Evolutionary conservation across 2,113 vertebrate genomes (phyloP).

Genomic region (Globicephala melas): DNA sequence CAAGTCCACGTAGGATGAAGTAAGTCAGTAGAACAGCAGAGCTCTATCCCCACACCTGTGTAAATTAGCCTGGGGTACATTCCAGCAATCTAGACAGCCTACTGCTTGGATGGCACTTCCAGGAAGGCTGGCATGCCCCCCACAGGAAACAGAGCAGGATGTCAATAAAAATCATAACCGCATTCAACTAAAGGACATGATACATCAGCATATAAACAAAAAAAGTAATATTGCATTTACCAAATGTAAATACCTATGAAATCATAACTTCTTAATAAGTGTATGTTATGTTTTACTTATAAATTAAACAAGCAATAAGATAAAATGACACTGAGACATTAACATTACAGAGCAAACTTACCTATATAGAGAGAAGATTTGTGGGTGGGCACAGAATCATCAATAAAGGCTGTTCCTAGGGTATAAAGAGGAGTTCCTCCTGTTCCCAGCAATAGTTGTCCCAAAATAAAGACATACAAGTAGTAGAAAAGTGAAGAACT

Average conservation of each 20-base stretch:
- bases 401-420: slow-evolving; percentile 86
- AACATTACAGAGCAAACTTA: slow-evolving; percentile 60
- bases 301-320: not conserved
- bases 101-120: not conserved
- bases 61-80: not conserved
- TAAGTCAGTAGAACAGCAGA: not conserved
- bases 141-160: not conserved
- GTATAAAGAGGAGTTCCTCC: slow-evolving; percentile 88
- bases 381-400: slow-evolving; percentile 85
- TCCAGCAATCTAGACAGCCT: not conserved
- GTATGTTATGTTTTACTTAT: not conserved
- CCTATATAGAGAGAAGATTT: slow-evolving; percentile 88
- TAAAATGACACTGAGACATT: not conserved
- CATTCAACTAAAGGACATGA: not conserved
- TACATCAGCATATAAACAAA: not conserved
- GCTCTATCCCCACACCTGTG: not conserved
- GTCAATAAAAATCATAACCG: not conserved
- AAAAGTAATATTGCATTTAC: not conserved
- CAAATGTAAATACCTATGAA: not conserved
- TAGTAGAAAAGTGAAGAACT: slow-evolving; percentile 77
- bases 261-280: not conserved
- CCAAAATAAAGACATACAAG: slow-evolving; percentile 85
- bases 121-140: not conserved
- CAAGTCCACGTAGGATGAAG: not conserved
- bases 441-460: slow-evolving; percentile 83